phyloP scores from a whole-genome alignment of 2,888 invertebrate genomes.

The Epistrophella euchroma region DNA sequence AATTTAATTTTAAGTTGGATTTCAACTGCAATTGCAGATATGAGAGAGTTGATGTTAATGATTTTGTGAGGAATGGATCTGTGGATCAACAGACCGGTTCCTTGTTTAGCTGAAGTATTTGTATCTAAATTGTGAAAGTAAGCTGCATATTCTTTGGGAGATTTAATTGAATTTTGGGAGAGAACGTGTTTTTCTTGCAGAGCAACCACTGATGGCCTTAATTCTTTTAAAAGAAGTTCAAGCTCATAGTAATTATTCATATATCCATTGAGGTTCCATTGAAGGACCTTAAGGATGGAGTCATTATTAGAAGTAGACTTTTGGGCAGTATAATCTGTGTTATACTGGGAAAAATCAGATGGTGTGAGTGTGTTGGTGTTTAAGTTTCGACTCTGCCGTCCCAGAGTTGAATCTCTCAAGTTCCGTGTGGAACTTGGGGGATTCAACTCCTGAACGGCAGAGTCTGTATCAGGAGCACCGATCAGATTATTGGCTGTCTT shows the following conservation, averaged over 20 bases:
- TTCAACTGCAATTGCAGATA: no score
- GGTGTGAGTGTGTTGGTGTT: not conserved
- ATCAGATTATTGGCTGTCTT: no score
- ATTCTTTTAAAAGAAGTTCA: not conserved
- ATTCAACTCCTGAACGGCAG: not conserved
- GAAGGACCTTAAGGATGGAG: no score
- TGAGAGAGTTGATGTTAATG: not conserved
- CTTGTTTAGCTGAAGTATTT: not conserved
- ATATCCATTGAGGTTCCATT: no score
- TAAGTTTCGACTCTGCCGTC: not conserved
- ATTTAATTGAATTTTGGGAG: not conserved
- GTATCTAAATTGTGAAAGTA: not conserved
- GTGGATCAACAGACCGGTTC: not conserved
- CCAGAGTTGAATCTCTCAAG: not conserved
- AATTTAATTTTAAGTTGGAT: no score
- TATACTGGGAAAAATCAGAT: not conserved
- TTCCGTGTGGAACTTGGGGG: not conserved
- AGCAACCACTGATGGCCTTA: not conserved
- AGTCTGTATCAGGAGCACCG: not conserved
- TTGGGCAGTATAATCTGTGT: no score
- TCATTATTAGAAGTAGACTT: no score
- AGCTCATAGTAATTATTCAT: not conserved
- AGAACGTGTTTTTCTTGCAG: not conserved
- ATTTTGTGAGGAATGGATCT: constrained; percentile 6
- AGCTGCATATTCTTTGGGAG: not conserved